These are phyloP conservation scores for Galeopterus variegatus DNA, from an alignment of 2,113 vertebrate genomes.

Conservation along the genomic window DNA sequence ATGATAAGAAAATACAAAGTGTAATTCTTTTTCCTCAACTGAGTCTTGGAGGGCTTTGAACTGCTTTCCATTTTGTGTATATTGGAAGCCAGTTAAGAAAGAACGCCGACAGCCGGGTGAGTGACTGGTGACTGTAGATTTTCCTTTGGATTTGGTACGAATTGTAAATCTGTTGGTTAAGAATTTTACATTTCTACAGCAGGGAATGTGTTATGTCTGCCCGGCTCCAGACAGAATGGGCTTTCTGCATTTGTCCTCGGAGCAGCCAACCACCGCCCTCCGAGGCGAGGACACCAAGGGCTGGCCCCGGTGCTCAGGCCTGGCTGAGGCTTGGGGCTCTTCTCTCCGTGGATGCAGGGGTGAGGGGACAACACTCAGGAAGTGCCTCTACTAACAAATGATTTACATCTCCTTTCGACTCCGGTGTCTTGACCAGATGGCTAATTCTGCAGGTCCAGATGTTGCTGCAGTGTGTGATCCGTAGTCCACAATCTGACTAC, in stretches of 20 bases:
- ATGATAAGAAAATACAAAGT: neutral
- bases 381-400: neutral
- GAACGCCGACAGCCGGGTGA: neutral
- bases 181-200: neutral
- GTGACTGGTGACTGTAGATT: neutral
- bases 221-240: neutral
- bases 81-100: neutral
- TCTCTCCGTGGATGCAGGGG: too few species aligned
- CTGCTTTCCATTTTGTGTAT: neutral
- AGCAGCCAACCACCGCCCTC: too few species aligned
- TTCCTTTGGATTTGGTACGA: neutral
- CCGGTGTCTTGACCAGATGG: neutral
- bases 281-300: too few species aligned
- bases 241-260: neutral
- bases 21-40: neutral
- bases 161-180: neutral
- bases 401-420: neutral
- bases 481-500: neutral
- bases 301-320: too few species aligned
- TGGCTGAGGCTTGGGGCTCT: too few species aligned
- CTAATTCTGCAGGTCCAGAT: neutral
- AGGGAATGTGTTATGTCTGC: neutral
- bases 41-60: neutral
- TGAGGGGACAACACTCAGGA: neutral
- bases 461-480: neutral